Percentiles rank a stretch among this genome's conserved stretches.
Conservation (phyloP, 2,797 vertebrate genomes). For the Poecilia wingei region DNA sequence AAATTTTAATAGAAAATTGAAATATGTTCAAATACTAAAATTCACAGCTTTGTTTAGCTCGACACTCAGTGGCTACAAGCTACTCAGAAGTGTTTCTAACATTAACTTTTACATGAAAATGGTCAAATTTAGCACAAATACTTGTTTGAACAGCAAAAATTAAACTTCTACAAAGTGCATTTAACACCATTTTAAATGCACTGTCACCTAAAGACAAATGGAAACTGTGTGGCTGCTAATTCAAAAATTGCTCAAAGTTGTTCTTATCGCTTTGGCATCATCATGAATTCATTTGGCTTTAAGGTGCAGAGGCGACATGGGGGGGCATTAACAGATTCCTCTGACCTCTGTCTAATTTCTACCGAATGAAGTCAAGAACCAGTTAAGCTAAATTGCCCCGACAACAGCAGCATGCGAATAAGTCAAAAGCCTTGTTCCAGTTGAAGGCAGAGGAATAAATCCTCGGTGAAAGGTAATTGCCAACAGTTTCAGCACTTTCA, state of each 20-base stretch:
- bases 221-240: not conserved
- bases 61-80: not conserved
- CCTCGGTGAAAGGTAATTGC: not conserved
- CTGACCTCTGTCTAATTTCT: not conserved
- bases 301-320: not conserved
- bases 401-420: not conserved
- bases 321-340: not conserved
- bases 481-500: slow-evolving; percentile 1
- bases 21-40: not conserved
- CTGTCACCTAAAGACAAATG: not conserved
- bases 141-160: not conserved
- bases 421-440: not conserved
- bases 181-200: not conserved
- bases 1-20: no score
- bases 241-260: not conserved
- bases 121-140: not conserved
- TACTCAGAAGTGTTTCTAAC: not conserved
- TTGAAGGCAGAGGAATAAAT: slow-evolving; percentile 4
- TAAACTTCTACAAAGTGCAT: not conserved
- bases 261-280: not conserved
- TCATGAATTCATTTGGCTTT: not conserved
- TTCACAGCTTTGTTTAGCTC: not conserved
- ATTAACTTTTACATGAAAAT: not conserved
- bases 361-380: not conserved
- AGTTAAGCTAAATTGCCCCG: slow-evolving; percentile 3